These are phyloP conservation scores for Hipposideros larvatus DNA, from an alignment of 2,797 vertebrate genomes.

Conservation along the genomic window DNA sequence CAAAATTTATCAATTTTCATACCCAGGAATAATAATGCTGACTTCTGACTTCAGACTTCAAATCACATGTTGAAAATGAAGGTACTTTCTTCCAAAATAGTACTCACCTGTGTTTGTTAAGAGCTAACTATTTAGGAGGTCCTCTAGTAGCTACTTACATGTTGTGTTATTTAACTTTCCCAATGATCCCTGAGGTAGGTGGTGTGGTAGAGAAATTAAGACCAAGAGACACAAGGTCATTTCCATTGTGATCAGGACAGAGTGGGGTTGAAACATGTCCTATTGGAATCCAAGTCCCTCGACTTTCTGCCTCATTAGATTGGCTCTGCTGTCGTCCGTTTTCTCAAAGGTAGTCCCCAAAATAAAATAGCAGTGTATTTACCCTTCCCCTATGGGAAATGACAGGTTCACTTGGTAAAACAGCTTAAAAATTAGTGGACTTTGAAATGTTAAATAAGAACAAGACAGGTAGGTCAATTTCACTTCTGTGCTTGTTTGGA, in stretches of 20 bases:
- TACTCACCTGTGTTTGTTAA: not conserved
- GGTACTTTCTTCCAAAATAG: not conserved
- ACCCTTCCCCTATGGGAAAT: not conserved
- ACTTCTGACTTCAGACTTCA: slow-evolving; percentile 46
- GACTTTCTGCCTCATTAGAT: not conserved
- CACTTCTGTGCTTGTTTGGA: not conserved
- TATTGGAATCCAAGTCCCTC: not conserved
- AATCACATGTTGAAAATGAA: slow-evolving; percentile 5
- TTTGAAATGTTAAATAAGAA: slow-evolving; percentile 4
- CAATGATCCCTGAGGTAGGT: not conserved
- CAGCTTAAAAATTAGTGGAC: not conserved
- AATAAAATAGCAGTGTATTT: not conserved
- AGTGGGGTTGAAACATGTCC: not conserved
- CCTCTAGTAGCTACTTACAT: not conserved
- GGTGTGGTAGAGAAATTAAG: not conserved
- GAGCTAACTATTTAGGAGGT: not conserved
- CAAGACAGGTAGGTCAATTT: not conserved
- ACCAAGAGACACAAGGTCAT: not conserved
- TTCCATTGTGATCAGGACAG: not conserved
- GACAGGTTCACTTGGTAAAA: slow-evolving; percentile 9
- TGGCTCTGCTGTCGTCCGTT: not conserved
- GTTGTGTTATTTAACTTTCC: not conserved
- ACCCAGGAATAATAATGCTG: not conserved
- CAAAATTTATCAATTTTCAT: not conserved
- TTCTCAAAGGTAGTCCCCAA: not conserved